Percentiles rank a stretch among this genome's conserved stretches.
Conservation (phyloP, 2,888 invertebrate species). For the Mesorhabditis sp. region DNA sequence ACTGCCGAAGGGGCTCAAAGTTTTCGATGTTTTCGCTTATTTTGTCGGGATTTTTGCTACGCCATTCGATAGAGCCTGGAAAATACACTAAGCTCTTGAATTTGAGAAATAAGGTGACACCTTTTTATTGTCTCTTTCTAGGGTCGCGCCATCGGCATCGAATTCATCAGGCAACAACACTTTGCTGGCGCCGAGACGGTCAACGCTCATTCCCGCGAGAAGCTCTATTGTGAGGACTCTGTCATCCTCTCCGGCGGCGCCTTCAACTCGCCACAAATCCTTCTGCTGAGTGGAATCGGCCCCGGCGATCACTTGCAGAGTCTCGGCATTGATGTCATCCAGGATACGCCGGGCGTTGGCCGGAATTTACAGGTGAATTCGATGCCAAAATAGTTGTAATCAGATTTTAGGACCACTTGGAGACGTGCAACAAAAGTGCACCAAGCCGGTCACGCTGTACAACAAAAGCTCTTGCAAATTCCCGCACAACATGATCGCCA, state of each 20-base stretch:
- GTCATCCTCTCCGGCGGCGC: slow-evolving; percentile 67
- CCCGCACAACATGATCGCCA: slow-evolving; percentile 62
- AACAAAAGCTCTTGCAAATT: slow-evolving; percentile 62
- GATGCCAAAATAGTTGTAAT: background rate
- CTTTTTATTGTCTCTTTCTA: slow-evolving; percentile 13
- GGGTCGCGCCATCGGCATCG: slow-evolving; percentile 61
- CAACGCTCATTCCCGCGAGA: slow-evolving; percentile 51
- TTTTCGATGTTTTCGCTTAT: too few relatives aligned
- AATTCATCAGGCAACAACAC: slow-evolving; percentile 53
- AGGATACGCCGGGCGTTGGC: slow-evolving; percentile 71
- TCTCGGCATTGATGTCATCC: slow-evolving; percentile 66
- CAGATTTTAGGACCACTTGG: slow-evolving; percentile 28
- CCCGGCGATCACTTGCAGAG: slow-evolving; percentile 43
- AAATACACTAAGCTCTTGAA: too few relatives aligned
- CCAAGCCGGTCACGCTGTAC: slow-evolving; percentile 61
- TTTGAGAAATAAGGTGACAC: too few relatives aligned
- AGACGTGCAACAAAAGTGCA: slow-evolving; percentile 49
- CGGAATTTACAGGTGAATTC: slow-evolving; percentile 67
- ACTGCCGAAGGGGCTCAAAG: too few relatives aligned
- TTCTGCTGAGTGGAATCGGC: slow-evolving; percentile 80
- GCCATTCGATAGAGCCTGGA: too few relatives aligned
- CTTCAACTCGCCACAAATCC: slow-evolving; percentile 84
- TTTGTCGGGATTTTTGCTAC: too few relatives aligned
- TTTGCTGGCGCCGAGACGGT: slow-evolving; percentile 41
- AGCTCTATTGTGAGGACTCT: slow-evolving; percentile 41